Percentiles rank a stretch among this genome's conserved stretches.
phyloP scores from a whole-genome alignment of 2,113 vertebrate genomes.

The Catharus fuscescens region DNA sequence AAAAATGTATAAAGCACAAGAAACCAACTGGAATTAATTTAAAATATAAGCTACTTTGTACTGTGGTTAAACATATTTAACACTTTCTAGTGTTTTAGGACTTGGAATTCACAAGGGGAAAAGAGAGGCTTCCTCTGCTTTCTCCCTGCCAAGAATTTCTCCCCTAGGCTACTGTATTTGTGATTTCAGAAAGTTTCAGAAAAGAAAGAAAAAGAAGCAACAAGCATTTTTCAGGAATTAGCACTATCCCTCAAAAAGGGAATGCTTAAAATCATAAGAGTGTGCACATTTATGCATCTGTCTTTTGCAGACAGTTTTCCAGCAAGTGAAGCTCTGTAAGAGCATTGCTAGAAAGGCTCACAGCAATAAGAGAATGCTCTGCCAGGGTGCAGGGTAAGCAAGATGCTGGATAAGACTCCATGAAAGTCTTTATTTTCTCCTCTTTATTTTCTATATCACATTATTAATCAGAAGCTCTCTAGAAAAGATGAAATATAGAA shows the following conservation, averaged over 20 bases:
- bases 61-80: background rate
- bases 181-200: background rate
- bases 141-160: background rate
- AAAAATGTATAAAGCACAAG: background rate
- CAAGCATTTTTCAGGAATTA: constrained; percentile 8
- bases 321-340: background rate
- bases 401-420: background rate
- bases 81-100: constrained; percentile 47
- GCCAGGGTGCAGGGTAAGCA: background rate
- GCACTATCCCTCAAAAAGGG: background rate
- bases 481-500: background rate
- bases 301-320: background rate
- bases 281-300: background rate
- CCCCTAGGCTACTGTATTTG: background rate
- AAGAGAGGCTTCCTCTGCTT: background rate
- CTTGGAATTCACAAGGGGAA: constrained; percentile 12
- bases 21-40: background rate
- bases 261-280: background rate
- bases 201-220: background rate
- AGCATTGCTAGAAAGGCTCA: background rate
- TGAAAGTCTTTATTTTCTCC: background rate
- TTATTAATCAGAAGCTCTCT: background rate
- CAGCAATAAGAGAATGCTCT: background rate
- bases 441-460: background rate
- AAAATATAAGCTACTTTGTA: background rate